These are phyloP conservation scores for Marmota monax DNA, from an alignment of 2,113 vertebrate species.

Conservation along the genomic window DNA sequence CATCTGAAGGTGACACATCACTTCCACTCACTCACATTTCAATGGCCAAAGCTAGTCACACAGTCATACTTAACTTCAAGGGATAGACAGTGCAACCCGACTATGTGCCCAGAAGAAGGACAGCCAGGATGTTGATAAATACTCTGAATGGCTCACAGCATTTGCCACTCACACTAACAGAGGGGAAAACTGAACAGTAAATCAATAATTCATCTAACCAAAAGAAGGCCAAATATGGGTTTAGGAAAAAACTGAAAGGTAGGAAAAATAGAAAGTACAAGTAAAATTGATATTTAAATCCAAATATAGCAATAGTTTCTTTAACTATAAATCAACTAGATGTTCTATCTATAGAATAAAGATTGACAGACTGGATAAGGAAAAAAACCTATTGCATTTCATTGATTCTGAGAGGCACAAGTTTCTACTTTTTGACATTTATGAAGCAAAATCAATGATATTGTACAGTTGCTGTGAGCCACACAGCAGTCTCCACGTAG, in stretches of 20 bases:
- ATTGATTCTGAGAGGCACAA: background rate
- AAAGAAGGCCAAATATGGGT: conserved; percentile 1
- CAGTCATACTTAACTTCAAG: background rate
- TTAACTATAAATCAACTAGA: background rate
- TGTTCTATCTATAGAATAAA: conserved; percentile 32
- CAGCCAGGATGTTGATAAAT: background rate
- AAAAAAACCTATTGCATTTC: background rate
- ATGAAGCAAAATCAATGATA: background rate
- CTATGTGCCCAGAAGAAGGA: background rate
- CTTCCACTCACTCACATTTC: conserved; percentile 29
- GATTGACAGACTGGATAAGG: background rate
- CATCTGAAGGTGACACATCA: background rate
- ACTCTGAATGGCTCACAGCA: background rate
- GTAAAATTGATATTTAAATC: background rate
- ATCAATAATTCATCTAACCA: background rate
- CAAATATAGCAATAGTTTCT: background rate
- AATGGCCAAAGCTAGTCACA: background rate
- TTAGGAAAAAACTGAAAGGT: conserved; percentile 5
- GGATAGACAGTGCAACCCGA: background rate
- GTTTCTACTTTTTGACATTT: conserved; percentile 1
- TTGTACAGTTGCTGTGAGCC: background rate
- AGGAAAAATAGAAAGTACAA: background rate
- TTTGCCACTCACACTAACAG: background rate
- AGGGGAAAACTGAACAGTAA: background rate
- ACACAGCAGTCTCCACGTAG: background rate